phyloP scores from a whole-genome alignment of 2,888 invertebrate genomes.

The Cryptops parisi region DNA sequence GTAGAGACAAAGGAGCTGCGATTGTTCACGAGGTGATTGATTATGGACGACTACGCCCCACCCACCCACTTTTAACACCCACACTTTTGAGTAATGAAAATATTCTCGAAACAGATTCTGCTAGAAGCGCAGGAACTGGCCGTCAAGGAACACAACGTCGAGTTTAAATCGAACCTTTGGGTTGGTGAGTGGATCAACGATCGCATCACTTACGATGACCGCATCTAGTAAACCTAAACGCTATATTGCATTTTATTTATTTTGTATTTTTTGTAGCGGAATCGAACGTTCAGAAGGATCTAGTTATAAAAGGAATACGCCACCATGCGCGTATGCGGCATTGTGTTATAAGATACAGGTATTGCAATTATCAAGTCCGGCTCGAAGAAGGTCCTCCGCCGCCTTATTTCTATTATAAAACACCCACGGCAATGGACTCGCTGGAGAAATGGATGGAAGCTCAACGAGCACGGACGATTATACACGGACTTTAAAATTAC shows the following conservation, averaged over 20 bases:
- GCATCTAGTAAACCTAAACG: no score
- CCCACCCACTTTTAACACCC: neutral
- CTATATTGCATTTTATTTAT: no score
- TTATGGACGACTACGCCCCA: conserved; percentile 22
- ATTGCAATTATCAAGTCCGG: neutral
- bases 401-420: neutral
- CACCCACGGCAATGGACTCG: neutral
- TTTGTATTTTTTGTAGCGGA: neutral
- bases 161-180: conserved; percentile 90
- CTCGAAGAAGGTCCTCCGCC: neutral
- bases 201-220: no score
- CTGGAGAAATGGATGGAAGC: neutral
- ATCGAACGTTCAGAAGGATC: neutral
- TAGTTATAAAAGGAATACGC: neutral
- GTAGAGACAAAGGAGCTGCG: conserved; percentile 40
- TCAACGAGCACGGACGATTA: neutral
- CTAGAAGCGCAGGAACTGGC: conserved; percentile 81
- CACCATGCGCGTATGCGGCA: neutral
- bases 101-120: no score
- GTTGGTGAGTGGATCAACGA: conserved; percentile 44
- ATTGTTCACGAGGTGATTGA: conserved; percentile 41
- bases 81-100: neutral
- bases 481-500: no score
- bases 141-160: conserved; percentile 76
- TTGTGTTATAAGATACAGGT: neutral